Percentiles rank a stretch among this genome's conserved stretches.
phyloP scores from a whole-genome alignment of 2,797 vertebrate species.

The Cyclura pinguis region DNA sequence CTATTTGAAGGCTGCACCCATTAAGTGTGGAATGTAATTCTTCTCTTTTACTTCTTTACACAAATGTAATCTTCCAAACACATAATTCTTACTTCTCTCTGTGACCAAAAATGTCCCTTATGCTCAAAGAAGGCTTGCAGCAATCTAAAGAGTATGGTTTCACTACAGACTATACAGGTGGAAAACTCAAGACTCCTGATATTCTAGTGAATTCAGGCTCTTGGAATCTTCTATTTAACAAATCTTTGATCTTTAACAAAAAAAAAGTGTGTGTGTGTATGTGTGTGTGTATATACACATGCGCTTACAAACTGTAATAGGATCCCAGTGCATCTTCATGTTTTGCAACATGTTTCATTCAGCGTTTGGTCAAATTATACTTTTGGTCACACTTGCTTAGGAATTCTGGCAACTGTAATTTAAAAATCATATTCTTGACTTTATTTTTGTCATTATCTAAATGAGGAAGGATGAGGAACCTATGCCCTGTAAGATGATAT shows the following conservation, averaged over 20 bases:
- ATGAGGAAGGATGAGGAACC: background rate
- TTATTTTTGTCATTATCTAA: background rate
- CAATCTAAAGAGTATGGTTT: background rate
- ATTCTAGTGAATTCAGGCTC: background rate
- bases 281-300: background rate
- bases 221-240: background rate
- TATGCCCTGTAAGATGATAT: background rate
- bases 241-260: background rate
- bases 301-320: background rate
- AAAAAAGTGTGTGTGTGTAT: background rate
- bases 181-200: background rate
- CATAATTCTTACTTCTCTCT: no score
- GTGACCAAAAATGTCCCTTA: no score
- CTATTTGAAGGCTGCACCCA: background rate
- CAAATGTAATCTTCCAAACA: no score
- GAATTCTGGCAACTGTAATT: background rate
- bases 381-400: background rate
- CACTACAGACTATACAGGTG: background rate
- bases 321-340: background rate
- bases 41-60: no score
- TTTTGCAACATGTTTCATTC: background rate
- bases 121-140: background rate
- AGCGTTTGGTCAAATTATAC: no score
- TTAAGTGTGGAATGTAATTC: background rate
- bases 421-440: background rate